phyloP scores from a whole-genome alignment of 1,140 invertebrate genomes.

The Cydia fagiglandana region DNA sequence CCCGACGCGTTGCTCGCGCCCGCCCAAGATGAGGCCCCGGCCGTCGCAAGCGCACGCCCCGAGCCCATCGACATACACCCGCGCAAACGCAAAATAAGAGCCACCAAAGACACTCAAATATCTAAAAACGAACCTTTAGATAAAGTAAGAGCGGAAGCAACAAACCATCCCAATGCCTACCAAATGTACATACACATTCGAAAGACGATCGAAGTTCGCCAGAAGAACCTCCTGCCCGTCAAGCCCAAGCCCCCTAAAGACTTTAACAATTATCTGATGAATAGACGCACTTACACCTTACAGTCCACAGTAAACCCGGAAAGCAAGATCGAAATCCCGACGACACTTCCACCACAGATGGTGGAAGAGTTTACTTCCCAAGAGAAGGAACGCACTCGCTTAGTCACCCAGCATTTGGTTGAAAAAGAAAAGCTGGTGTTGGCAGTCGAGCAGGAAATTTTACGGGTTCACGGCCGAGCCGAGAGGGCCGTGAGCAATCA shows the following conservation, averaged over 20 bases:
- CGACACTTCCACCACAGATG: slow-evolving; percentile 83
- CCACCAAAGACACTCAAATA: slow-evolving; percentile 79
- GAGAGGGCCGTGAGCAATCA: slow-evolving; percentile 93
- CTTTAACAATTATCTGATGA: slow-evolving; percentile 95
- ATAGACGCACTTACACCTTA: slow-evolving; percentile 92
- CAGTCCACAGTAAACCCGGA: slow-evolving; percentile 87
- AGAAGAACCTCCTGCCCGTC: slow-evolving; percentile 88
- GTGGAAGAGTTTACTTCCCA: slow-evolving; percentile 90
- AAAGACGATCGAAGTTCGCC: slow-evolving; percentile 89
- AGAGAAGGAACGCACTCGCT: slow-evolving; percentile 85
- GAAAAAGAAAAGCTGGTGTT: slow-evolving; percentile 95
- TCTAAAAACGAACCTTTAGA: slow-evolving; percentile 12
- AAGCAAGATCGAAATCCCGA: slow-evolving; percentile 85
- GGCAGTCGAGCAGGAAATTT: slow-evolving; percentile 94
- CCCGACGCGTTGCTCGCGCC: neutral
- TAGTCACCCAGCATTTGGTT: slow-evolving; percentile 88
- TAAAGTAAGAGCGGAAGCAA: slow-evolving; percentile 43
- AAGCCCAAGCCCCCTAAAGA: slow-evolving; percentile 94
- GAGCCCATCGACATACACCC: slow-evolving; percentile 80
- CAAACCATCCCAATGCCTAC: slow-evolving; percentile 86
- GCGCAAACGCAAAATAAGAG: slow-evolving; percentile 90
- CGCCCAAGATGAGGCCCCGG: slow-evolving; percentile 11
- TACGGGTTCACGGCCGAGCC: slow-evolving; percentile 92
- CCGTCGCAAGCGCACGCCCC: slow-evolving; percentile 21
- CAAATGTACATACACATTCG: slow-evolving; percentile 94